A percentile compares a stretch with the other conserved stretches of the same genome.
These are phyloP conservation scores for Phthorimaea operculella DNA, from an alignment of 1,140 invertebrate genomes.

Conservation along the genomic window DNA sequence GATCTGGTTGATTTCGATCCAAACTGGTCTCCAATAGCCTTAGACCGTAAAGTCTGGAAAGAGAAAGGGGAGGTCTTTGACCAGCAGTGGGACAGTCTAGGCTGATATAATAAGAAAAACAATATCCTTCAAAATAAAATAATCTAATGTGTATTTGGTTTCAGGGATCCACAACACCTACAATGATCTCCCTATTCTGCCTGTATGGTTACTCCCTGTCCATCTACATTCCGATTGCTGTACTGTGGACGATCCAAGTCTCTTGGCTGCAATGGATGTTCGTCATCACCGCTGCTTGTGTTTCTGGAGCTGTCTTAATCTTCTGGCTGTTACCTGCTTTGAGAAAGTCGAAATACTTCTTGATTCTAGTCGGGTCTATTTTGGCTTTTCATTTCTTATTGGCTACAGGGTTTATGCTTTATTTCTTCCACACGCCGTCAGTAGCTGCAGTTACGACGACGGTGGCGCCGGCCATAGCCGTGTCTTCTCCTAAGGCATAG, in stretches of 20 bases:
- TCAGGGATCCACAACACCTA: conserved; percentile 71
- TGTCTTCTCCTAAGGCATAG: no score
- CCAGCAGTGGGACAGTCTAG: neutral
- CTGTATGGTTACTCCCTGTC: conserved; percentile 95
- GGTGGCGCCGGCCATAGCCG: neutral
- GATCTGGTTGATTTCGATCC: no score
- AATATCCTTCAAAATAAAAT: no score
- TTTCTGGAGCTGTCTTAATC: conserved; percentile 89
- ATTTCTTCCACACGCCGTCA: conserved; percentile 53
- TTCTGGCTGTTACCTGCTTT: conserved; percentile 84
- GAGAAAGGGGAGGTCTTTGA: no score
- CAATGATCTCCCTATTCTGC: conserved; percentile 87
- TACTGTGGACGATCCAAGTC: conserved; percentile 91
- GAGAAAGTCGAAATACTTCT: conserved; percentile 73
- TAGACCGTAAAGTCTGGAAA: no score
- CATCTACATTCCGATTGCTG: conserved; percentile 94
- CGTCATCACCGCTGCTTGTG: conserved; percentile 79
- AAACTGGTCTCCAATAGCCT: no score
- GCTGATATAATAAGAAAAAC: no score
- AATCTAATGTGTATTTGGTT: conserved; percentile 27
- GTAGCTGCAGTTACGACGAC: conserved; percentile 10
- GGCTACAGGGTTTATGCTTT: conserved; percentile 87
- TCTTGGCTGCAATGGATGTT: conserved; percentile 88
- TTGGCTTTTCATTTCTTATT: conserved; percentile 82
- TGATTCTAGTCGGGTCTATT: conserved; percentile 76